Evolutionary conservation across 2,113 vertebrate genomes (phyloP).

Genomic region (Anguilla japonica): DNA sequence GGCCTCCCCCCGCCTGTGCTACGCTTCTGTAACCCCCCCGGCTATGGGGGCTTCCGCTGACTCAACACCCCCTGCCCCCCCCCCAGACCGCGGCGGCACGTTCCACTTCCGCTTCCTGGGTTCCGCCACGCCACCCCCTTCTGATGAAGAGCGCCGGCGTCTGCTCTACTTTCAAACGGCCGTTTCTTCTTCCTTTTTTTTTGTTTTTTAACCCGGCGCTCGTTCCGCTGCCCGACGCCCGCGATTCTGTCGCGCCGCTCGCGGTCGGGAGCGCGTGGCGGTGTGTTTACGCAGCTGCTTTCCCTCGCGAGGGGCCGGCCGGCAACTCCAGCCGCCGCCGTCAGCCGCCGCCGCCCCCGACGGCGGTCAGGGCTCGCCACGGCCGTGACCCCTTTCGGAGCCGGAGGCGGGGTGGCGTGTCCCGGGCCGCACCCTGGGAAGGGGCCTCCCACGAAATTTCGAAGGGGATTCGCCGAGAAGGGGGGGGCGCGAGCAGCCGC

Average conservation of each 20-base stretch:
- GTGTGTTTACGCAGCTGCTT: slow-evolving; percentile 57
- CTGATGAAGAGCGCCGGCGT: neutral
- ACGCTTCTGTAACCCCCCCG: neutral
- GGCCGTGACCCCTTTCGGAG: neutral
- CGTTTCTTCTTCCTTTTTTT: too few species aligned
- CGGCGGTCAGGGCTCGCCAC: neutral
- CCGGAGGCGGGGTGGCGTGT: neutral
- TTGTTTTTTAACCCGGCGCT: neutral
- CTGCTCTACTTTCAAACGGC: neutral
- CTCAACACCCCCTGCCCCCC: neutral
- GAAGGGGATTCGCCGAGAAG: neutral
- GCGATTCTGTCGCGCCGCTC: slow-evolving; percentile 35
- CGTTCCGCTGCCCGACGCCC: neutral
- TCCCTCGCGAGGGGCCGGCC: slow-evolving; percentile 29
- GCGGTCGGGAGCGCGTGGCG: neutral
- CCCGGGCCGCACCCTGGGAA: neutral
- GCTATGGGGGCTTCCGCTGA: neutral
- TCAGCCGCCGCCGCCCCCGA: too few species aligned
- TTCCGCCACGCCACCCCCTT: neutral
- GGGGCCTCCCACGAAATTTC: neutral
- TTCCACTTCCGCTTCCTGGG: neutral
- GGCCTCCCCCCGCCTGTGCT: neutral
- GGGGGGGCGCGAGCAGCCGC: neutral
- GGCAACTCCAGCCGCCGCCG: neutral
- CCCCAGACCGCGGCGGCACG: neutral